Base-by-base conservation (phyloP, 2,888 invertebrate species). In the Oxyteleia sp. region DNA sequence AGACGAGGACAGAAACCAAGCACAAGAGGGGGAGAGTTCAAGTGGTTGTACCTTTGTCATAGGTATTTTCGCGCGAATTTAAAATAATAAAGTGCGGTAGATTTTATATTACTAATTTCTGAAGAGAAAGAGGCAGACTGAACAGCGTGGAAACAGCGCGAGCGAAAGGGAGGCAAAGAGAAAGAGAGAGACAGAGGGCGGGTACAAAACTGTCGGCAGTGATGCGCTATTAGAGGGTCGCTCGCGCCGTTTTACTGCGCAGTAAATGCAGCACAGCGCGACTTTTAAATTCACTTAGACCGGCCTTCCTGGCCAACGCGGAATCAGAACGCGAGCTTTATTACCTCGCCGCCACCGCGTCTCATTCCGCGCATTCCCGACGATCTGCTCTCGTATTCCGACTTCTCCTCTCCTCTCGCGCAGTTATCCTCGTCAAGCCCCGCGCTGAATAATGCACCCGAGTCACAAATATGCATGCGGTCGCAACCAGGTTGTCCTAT, bases 271-370 rank as follows among this genome's bases (percentile, higher is more conserved):
- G 87, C 86, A 87, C 84, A 87, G 88, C 86, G 89, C 87, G 88
- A 90, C 88, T 91, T 90, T 92, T 90, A 91, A 91, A 91, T 91
- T 91, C 90, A 90, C 90, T 91, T 90, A 89, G 84, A 81, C 85
- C 85, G 86, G 84, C 84, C 87, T 75, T 84, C 82, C 74, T 80
- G 59, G 64, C 57, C 71, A 78, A 68, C 84, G 85, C 85, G 83
- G 84, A 91, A 91, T 91, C 90, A 89, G 90, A 91, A 89, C 88
- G 84, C 89, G 83, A 87, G 87, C 88, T 90, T 91, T 90, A 90
- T 88, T 89, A 86, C 88, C 29, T 63, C 64, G 74, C 85, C 85
- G 87, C 86, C 82, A 85, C 86, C 86, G 63, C 83, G 84, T 74
- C 87, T 87, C 82, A 83, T 68, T 75, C 81, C 85, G 69, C 61